Evolutionary conservation across 2,797 vertebrate genomes (phyloP), one percentile per base, ranked within the genome.

Genomic region (Knipowitschia caucasica): DNA sequence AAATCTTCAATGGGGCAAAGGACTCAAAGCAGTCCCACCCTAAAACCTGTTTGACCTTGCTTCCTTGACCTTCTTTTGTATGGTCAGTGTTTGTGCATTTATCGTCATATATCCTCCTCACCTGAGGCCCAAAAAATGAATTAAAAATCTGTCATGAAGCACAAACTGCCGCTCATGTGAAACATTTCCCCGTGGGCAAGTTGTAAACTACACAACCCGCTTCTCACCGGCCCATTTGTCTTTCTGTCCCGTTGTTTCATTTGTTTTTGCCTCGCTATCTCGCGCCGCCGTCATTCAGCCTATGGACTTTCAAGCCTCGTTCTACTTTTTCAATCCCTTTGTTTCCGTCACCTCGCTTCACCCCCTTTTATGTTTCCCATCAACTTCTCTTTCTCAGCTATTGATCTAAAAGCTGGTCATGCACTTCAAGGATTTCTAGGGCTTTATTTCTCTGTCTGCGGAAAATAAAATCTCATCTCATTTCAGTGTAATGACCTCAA

Each of bases 311-410:
- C 27, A 35, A 0, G 46, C 43, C 35, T 58, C 52, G 14, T 25
- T 38, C 53, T 43, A 45, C 46, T 26, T 59, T 43, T 59, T 57
- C 66, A 56, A 75, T 57, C n/a, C 75, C 57, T 66, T 56, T 57
- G 52, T 78, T 56, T 63, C 47, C 60, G 45, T 86, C 73, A 77
- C 77, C 70, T 74, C 55, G 54, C 76, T 80, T 81, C 64, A 72
- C 71, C 71, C 61, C 51, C 59, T 59, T 57, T 68, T 67, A 62
- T 62, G 23, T 24, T 24, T 67, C 17, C 50, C 36, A 64, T 72
- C 31, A 56, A 58, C 52, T 67, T 62, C 53, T 24, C 25, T 39
- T 34, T n/a, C 27, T 53, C 14, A 24, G 23, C 18, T 53, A 55
- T 67, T 78, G 67, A 71, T 80, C 69, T 63, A 11, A 29, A 39